Base-by-base conservation (phyloP, 2,797 vertebrate species). In the Chaetodon trifasciatus region DNA sequence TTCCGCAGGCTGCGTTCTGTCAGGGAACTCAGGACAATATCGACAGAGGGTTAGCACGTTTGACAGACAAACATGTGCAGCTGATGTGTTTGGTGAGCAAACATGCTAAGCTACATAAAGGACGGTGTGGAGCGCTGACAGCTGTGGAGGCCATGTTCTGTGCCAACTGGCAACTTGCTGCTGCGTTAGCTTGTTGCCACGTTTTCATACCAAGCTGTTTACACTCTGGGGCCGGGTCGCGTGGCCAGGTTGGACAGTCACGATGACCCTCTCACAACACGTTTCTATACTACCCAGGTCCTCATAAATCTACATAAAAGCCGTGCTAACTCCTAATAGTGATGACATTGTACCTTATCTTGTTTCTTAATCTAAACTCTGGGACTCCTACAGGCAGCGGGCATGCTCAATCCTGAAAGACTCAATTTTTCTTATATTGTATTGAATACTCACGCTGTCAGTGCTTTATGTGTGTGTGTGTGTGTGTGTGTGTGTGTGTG, bases 81-180 rank as follows among this genome's bases (percentile, higher is more conserved):
- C 72, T 64, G 60, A 85, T 80, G 58, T 55, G 69, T 82, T 80
- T 81, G 52, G 72, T 56, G 6, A 77, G 65, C 37, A 70, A 68
- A 74, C 68, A 83, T 9, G 6, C 65, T 44, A 46, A 80, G 64
- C 49, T 56, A 52, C 40, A 67, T 62, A 68, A 63, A 64, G 17
- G 39, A 47, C 16, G 37, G 44, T 55, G 62, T 40, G 39, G 37
- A 58, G 12, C 24, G 21, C 64, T 39, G 35, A 35, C 39, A 56
- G 69, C 53, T 70, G 32, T 21, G 15, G 42, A 28, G 13, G 57
- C n/a, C 5, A 17, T 67, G 72, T 56, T 62, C 40, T 61, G 44
- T 63, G 55, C 42, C 42, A 42, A 35, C 49, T 74, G 40, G 13
- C 19, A 42, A 19, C 57, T 61, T 35, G 69, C 17, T 19, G 28